A percentile compares a stretch with the other conserved stretches of the same genome.
phyloP scores from a whole-genome alignment of 1,140 invertebrate species.

The Pseudomyrmex pallidus region DNA sequence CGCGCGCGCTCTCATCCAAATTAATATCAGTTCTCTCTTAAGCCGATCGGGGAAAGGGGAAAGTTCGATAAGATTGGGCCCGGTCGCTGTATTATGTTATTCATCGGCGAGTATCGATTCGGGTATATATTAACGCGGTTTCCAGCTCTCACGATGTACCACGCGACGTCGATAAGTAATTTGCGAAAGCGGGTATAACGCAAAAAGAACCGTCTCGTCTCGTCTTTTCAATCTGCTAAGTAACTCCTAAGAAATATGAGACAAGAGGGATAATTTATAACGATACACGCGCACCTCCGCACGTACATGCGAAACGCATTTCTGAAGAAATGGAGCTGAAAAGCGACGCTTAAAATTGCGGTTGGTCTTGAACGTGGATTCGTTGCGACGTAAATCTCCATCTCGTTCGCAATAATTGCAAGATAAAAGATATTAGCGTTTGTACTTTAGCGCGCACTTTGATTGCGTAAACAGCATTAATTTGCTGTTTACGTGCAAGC shows the following conservation, averaged over 20 bases:
- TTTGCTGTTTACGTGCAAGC: conserved; percentile 1
- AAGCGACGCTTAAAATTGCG: neutral
- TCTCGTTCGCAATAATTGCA: neutral
- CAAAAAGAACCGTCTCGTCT: conserved; percentile 34
- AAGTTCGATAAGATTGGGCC: neutral
- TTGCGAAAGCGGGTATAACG: conserved; percentile 46
- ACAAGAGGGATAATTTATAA: conserved; percentile 50
- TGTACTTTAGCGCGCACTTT: neutral
- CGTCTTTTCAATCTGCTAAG: conserved; percentile 51
- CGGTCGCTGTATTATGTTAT: neutral
- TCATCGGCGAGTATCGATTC: conserved; percentile 46
- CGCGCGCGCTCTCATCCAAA: conserved; percentile 9
- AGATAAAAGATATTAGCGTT: neutral
- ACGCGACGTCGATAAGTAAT: conserved; percentile 54
- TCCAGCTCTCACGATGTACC: conserved; percentile 13
- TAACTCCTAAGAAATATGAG: conserved; percentile 29
- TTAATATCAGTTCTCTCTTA: conserved; percentile 25
- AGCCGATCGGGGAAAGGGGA: neutral
- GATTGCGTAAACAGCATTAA: neutral
- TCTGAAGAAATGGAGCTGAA: neutral
- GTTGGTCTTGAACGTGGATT: no score
- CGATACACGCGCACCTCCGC: neutral
- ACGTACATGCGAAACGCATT: neutral
- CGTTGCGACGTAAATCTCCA: no score
- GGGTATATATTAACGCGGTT: conserved; percentile 48